These are phyloP conservation scores for Drosophila bocqueti DNA, from an alignment of 1,140 invertebrate genomes.

Conservation along the genomic window DNA sequence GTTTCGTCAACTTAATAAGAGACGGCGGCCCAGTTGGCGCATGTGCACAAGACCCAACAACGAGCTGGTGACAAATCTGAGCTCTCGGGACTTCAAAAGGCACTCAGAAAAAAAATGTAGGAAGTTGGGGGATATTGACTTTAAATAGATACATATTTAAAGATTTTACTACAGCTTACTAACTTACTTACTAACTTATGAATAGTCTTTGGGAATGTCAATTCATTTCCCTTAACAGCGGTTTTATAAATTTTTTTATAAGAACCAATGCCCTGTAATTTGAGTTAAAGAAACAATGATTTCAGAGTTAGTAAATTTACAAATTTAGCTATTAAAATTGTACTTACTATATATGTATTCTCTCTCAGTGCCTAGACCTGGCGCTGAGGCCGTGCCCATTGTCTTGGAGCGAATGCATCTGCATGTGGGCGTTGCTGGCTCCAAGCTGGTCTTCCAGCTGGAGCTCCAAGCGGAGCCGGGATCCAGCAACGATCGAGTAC, in stretches of 20 bases:
- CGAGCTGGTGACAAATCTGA: slow-evolving; percentile 80
- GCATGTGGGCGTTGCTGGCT: slow-evolving; percentile 73
- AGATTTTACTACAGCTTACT: not conserved
- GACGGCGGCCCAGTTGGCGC: slow-evolving; percentile 69
- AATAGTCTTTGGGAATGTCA: accelerated
- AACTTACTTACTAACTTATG: not conserved
- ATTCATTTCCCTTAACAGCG: not conserved
- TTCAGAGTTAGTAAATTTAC: not conserved
- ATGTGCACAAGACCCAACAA: slow-evolving; percentile 58
- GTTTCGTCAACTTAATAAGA: slow-evolving; percentile 80
- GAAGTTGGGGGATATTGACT: accelerated
- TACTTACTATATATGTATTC: not conserved
- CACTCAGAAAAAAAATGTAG: slow-evolving; percentile 2
- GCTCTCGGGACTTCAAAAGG: slow-evolving; percentile 18
- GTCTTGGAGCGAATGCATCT: slow-evolving; percentile 65
- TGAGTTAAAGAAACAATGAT: not conserved
- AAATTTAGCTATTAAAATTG: not conserved
- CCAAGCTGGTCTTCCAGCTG: slow-evolving; percentile 11
- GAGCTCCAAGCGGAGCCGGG: slow-evolving; percentile 7
- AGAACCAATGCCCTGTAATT: no score
- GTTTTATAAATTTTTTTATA: no score
- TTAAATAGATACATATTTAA: not conserved
- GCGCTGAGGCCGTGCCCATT: slow-evolving; percentile 57
- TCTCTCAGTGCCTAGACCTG: slow-evolving; percentile 12
- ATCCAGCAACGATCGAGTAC: slow-evolving; percentile 21